Base-by-base conservation (phyloP, 2,113 vertebrate genomes). In the Ailuropoda melanoleuca region DNA sequence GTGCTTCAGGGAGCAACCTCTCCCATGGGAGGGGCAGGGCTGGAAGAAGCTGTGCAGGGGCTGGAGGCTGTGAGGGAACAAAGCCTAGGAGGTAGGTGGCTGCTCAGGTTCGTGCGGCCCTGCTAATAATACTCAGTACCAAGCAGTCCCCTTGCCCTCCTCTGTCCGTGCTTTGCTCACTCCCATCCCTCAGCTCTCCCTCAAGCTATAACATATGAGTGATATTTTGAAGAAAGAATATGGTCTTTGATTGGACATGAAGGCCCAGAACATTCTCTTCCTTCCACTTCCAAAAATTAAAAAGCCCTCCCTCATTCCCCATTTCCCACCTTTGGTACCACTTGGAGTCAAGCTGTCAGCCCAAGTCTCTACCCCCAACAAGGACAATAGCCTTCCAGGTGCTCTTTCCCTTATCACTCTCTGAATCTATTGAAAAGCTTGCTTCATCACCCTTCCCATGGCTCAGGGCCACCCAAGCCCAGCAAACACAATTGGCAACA, bases 151-250 rank as follows among this genome's bases (percentile, higher is more conserved):
- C 34, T 66, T 85, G 46, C 34, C 18, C 46, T 15, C 37, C 46
- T 60, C 34, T 18, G 0, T 6, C n/a, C 24, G 18, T 29, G 18
- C 39, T 88, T 55, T 75, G 55, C 50, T 78, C 8, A 12, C 60
- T 78, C 50, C 29, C 18, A 26, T 34, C 34, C 34, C 31, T 68
- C 48, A 26, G 2, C 48, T 83, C 46, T 66, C 13, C 26, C 39
- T 93, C n/a, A 23, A 56, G 14, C 21, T 29, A 8, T 46, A 34
- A 60, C 46, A 46, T 6, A 0, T 10, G 17, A 78, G 53, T 26
- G 55, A 37, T 87, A 89, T 70, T 92, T 88, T 68, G 26, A 86
- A 96, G 88, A 64, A 68, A 77, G 58, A 80, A 86, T 53, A 56
- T 37, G 56, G 50, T 46, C 56, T 43, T 50, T 70, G 75, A 66